Percentiles rank a stretch among this genome's conserved stretches.
Conservation (phyloP, 1,140 invertebrate genomes). For the Geopemphigus sp. region DNA sequence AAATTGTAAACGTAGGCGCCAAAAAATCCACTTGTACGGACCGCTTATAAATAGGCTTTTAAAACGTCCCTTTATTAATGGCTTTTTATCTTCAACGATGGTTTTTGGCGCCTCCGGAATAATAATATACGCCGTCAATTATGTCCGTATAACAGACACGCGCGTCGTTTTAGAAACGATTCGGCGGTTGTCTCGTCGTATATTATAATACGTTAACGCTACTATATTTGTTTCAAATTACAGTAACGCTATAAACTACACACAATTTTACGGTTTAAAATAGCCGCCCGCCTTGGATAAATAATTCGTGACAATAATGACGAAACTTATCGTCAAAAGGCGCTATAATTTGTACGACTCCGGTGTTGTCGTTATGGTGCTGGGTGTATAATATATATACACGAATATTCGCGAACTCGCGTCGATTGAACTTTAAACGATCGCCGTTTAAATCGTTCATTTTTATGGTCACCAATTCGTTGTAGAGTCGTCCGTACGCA, state of each 20-base stretch:
- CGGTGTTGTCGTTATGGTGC: no score
- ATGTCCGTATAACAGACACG: conserved; percentile 1
- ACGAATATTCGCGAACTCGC: no score
- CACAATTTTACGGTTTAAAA: background rate
- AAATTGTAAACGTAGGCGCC: conserved; percentile 37
- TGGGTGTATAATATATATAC: no score
- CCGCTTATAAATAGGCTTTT: conserved; percentile 38
- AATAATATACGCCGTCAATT: conserved; percentile 22
- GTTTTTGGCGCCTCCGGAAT: conserved; percentile 35
- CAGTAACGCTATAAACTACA: background rate
- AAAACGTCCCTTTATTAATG: conserved; percentile 46
- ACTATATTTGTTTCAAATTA: background rate
- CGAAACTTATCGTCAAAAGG: no score
- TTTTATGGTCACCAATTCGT: no score
- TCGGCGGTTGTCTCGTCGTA: background rate
- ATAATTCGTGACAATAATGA: no score
- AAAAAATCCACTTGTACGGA: conserved; percentile 36
- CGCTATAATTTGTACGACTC: no score
- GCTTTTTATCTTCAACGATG: conserved; percentile 37
- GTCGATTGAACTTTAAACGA: no score
- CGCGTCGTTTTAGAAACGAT: background rate
- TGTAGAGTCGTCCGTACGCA: no score
- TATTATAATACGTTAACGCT: background rate
- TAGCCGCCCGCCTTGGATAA: no score
- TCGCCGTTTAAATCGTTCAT: no score